Base-by-base conservation (phyloP, 2,888 invertebrate genomes). In the Keiferia lycopersicella region DNA sequence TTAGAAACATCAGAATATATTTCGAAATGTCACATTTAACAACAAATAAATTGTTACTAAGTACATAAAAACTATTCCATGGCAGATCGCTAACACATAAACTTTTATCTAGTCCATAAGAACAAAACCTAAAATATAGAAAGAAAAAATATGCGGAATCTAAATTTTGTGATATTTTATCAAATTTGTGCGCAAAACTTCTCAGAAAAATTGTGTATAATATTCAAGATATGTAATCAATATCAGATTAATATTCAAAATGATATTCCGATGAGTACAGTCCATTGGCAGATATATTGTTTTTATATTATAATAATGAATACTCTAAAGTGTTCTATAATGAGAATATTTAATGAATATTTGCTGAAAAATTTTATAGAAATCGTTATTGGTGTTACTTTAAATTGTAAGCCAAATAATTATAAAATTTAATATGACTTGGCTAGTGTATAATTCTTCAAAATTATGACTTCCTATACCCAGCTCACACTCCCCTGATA, bases 1-100 rank as follows among this genome's bases (percentile, higher is more conserved):
- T 82, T 82, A 82, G 79, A 88, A 89, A 88, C 89, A 88, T 91
- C 87, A 87, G 86, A 90, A 89, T 90, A 88, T 87, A 88, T 87
- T 88, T 87, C 83, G 83, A 89, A 90, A 90, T 79, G 76, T 83
- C 84, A 89, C 86, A 84, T 82, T 76, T 74, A 83, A 84, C 76
- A 83, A 83, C 75, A 77, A 73, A 85, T 78, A 80, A 79, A 78
- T 73, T 70, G 72, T 75, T 60, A 58, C 66, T 72, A 62, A 22
- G 4, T 39, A 39, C n/a, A 39, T 30, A 41, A 50, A 64, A 60
- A 39, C 62, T 60, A 10, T 39, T 56, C 16, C 12, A 53, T 56
- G 34, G 56, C 34, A 56, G 34, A 57, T 57, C 38, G 16, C 38
- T 59, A 50, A 50, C 41, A 51, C 16, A 51, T 18, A 10, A 10